Evolutionary conservation across 2,888 invertebrate genomes (phyloP).

Genomic region (Onthophagus sagittarius): DNA sequence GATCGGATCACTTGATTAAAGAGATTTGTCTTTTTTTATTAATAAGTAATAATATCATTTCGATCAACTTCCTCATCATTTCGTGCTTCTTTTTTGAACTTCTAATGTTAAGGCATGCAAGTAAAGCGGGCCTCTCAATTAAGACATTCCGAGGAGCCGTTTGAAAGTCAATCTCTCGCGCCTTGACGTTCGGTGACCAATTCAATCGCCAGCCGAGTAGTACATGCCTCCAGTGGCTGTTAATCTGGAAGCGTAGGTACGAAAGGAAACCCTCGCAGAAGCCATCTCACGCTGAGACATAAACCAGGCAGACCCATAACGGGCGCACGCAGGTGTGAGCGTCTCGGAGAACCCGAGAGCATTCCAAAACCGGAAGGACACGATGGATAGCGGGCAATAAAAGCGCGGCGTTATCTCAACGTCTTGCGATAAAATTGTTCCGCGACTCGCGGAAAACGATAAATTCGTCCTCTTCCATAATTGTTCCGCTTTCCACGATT

Average conservation of each 20-base stretch:
- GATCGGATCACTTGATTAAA: neutral
- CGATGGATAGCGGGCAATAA: slow-evolving; percentile 24
- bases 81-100: neutral
- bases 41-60: neutral
- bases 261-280: slow-evolving; percentile 3
- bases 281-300: neutral
- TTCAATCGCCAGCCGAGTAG: neutral
- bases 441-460: neutral
- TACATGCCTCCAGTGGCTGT: slow-evolving; percentile 8
- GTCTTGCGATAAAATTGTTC: neutral
- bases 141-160: neutral
- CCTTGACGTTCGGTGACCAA: neutral
- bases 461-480: neutral
- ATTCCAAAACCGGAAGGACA: slow-evolving; percentile 12
- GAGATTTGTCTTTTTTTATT: neutral
- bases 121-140: neutral
- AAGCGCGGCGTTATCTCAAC: slow-evolving; percentile 12
- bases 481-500: neutral
- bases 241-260: slow-evolving; percentile 8
- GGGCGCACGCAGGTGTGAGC: slow-evolving; percentile 9
- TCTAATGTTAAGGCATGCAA: slow-evolving; percentile 4
- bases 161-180: neutral
- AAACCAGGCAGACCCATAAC: slow-evolving; percentile 7
- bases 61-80: neutral
- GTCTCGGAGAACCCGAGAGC: neutral